Evolutionary conservation across 2,113 vertebrate species (phyloP).

Genomic region (Clarias macrocephalus): DNA sequence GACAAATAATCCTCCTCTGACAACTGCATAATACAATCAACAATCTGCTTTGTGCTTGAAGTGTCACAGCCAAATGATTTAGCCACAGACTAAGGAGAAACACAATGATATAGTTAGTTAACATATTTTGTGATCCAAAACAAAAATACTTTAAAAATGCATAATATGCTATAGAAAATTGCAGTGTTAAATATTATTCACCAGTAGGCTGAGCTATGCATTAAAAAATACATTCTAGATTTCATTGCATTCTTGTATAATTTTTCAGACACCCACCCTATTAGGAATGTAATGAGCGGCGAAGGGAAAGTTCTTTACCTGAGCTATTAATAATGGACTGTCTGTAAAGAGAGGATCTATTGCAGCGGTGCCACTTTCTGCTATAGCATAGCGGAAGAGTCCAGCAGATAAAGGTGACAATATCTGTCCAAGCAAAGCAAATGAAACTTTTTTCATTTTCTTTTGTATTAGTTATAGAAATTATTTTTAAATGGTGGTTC

Average conservation of each 20-base stretch:
- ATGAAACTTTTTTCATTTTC: neutral
- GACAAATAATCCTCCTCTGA: conserved; percentile 51
- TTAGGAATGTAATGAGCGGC: neutral
- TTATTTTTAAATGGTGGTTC: neutral
- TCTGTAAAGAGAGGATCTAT: neutral
- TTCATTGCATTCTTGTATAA: too few relatives aligned
- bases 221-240: neutral
- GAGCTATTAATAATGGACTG: conserved; percentile 50
- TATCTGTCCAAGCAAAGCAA: conserved; percentile 63
- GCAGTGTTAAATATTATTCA: neutral
- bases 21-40: conserved; percentile 65
- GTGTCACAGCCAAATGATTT: conserved; percentile 69
- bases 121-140: neutral
- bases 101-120: neutral
- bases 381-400: conserved; percentile 81
- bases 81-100: conserved; percentile 59
- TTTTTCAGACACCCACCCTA: neutral
- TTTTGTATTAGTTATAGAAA: neutral
- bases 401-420: conserved; percentile 77
- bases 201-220: neutral
- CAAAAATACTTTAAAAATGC: neutral
- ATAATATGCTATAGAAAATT: neutral
- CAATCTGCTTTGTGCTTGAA: conserved; percentile 64
- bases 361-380: conserved; percentile 78
- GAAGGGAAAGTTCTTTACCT: conserved; percentile 31